These are phyloP conservation scores for Botrylloides violaceus DNA, from an alignment of 23 tunicate genomes.

Conservation along the genomic window DNA sequence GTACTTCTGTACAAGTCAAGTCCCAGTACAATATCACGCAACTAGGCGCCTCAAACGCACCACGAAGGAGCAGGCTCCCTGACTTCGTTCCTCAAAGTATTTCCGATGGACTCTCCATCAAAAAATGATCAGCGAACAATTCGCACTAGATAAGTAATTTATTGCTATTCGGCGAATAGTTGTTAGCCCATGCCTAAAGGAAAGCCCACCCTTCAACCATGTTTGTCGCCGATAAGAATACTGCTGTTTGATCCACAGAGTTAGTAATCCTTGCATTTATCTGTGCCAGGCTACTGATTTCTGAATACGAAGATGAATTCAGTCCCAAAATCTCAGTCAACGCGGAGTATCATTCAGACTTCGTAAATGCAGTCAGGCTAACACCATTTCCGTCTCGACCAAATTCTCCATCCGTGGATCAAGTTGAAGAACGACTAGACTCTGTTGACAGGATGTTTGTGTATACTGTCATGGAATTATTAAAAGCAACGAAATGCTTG, in stretches of 20 bases:
- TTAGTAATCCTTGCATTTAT: not conserved
- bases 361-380: conserved; percentile 50
- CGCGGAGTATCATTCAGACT: conserved; percentile 53
- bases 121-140: too few species aligned
- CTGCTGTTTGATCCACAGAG: too few species aligned
- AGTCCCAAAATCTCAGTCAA: conserved; percentile 28
- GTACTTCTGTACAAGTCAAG: too few species aligned
- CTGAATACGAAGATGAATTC: conserved; percentile 60
- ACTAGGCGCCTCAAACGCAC: too few species aligned
- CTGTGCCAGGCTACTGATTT: conserved; percentile 43
- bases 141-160: not conserved
- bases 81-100: too few species aligned
- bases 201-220: too few species aligned
- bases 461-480: conserved; percentile 45
- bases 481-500: conserved; percentile 46
- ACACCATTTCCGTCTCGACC: conserved; percentile 14
- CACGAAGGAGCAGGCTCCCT: too few species aligned
- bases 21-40: too few species aligned
- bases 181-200: too few species aligned
- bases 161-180: not conserved
- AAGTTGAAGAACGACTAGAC: conserved; percentile 13
- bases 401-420: not conserved
- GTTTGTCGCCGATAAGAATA: too few species aligned
- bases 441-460: conserved; percentile 33
- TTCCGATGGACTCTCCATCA: too few species aligned